Evolutionary conservation across 2,888 invertebrate genomes (phyloP), one percentile per base, ranked within the genome.

Genomic region (Drosophila fulvimacula): DNA sequence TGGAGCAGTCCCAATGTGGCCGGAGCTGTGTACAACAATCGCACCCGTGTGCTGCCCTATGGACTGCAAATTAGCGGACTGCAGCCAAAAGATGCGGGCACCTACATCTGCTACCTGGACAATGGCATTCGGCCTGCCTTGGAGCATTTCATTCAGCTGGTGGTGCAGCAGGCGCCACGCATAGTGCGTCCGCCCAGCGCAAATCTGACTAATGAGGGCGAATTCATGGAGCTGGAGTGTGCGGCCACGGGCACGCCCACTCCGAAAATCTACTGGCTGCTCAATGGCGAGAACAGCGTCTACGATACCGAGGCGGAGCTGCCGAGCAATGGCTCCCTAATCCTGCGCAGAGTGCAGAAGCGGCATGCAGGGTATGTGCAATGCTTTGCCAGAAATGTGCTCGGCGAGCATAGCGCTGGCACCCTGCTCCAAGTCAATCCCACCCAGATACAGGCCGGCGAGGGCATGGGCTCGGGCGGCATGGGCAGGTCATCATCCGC

Each of bases 351-450:
- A 7, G 95, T 96, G 0, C 95, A 96, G 91, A 96, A 97, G 90
- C 94, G 94, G n/a, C 97, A 98, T 91, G 97, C 97, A 0, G 97
- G 97, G 5, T 95, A 97, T 62, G 95, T 97, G 61, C 97, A 98
- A 90, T 97, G 97, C 91, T 96, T 97, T 89, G 97, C 97, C 1
- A 95, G 95, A 70, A 97, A 97, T 90, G 90, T 93, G 24, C 94
- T 96, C 7, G 96, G 96, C 5, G 96, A 96, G 71, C 94, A 95
- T 15, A 85, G 79, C 53, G 87, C 87, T 1, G 83, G 88, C 15
- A 95, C 95, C 21, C 93, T 95, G 80, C 93, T 97, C 15, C 95
- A 95, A 66, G 97, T 97, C 0, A 95, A 95, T 72, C 97, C 97
- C 0, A 94, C 95, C 77, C 96, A 96, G 90, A 95, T 96, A 66